Conservation (phyloP, 2,888 invertebrate species). For the Isoperla grammatica region DNA sequence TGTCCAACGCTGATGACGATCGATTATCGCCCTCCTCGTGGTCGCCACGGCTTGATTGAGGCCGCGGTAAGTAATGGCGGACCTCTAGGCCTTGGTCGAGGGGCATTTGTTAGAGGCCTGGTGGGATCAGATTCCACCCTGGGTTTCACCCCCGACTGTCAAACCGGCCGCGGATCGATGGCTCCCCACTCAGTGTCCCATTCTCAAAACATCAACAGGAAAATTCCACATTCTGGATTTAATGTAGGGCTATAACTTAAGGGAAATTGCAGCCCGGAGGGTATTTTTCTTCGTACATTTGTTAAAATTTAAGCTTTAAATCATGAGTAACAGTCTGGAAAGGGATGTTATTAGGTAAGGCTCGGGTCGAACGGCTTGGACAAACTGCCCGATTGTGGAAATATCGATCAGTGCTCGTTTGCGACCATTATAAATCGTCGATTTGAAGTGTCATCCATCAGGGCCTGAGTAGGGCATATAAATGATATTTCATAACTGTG, state of each 20-base stretch:
- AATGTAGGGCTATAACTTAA: too few relatives aligned
- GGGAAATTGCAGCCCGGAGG: too few relatives aligned
- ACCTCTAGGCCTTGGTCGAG: constrained; percentile 3
- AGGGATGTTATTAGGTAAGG: too few relatives aligned
- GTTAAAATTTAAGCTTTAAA: constrained; percentile 20
- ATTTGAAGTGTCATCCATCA: constrained; percentile 24
- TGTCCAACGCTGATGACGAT: background rate
- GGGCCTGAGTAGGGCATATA: constrained; percentile 3
- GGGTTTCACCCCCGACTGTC: background rate
- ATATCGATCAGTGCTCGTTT: background rate
- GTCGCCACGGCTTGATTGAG: constrained; percentile 9
- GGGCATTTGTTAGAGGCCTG: constrained; percentile 14
- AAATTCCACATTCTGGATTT: too few relatives aligned
- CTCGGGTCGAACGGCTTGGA: too few relatives aligned
- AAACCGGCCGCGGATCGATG: background rate
- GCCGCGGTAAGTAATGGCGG: constrained; percentile 10
- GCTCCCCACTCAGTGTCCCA: too few relatives aligned
- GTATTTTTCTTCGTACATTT: constrained; percentile 12
- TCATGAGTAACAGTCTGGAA: background rate
- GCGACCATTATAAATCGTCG: constrained; percentile 22
- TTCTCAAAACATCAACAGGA: too few relatives aligned
- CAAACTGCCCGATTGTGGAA: too few relatives aligned
- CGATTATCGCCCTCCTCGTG: constrained; percentile 12
- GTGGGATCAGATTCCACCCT: constrained; percentile 7
- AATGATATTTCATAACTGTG: constrained; percentile 23